phyloP scores from a whole-genome alignment of 2,113 vertebrate species.

The Odocoileus virginianus region DNA sequence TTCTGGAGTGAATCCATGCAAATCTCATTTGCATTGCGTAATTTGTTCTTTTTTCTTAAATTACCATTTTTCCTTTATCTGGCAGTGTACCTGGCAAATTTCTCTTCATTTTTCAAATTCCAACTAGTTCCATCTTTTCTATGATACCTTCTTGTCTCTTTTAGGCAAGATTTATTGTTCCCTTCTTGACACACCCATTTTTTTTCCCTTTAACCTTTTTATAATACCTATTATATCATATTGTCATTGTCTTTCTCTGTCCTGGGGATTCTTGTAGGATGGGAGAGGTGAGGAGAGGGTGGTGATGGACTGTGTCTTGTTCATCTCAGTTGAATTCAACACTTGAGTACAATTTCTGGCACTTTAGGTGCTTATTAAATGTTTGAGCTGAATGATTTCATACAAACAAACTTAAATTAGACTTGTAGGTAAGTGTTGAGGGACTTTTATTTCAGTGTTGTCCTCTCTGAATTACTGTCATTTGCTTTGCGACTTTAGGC shows the following conservation, averaged over 20 bases:
- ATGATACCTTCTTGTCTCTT: not conserved
- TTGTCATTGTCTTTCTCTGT: not conserved
- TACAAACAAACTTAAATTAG: constrained; percentile 37
- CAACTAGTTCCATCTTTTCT: constrained; percentile 14
- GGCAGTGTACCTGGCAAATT: constrained; percentile 8
- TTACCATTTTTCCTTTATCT: constrained; percentile 1
- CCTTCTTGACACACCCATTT: not conserved
- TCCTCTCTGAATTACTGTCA: constrained; percentile 26
- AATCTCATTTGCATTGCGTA: constrained; percentile 9
- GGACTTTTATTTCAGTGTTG: not conserved
- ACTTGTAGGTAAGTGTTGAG: not conserved
- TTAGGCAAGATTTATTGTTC: not conserved
- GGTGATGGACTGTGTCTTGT: not conserved
- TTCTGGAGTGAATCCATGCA: not conserved
- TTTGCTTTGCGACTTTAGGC: constrained; percentile 22
- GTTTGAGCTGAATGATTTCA: not conserved
- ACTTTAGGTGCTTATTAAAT: not conserved
- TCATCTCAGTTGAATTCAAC: not conserved
- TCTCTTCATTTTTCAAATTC: constrained; percentile 24
- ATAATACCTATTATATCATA: not conserved
- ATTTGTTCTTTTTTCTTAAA: not conserved
- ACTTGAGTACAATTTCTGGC: not conserved
- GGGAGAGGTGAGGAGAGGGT: not conserved
- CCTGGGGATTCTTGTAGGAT: not conserved
- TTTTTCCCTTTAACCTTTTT: not conserved